Conservation (phyloP, 2,797 vertebrate species). For the Neopelma chrysocephalum region DNA sequence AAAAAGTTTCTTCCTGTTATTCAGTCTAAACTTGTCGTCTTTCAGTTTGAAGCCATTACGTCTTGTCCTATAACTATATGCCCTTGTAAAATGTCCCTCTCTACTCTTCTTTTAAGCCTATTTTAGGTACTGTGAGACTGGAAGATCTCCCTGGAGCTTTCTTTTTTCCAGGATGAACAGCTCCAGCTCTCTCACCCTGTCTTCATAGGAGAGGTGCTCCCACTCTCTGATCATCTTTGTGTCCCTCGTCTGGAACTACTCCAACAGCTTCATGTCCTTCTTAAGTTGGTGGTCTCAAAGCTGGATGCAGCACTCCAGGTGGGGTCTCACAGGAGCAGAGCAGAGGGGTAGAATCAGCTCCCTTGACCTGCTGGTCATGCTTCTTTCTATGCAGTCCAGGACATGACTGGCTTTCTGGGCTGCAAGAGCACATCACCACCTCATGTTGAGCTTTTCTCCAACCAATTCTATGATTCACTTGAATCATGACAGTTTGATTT, state of each 20-base stretch:
- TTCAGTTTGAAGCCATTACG: background rate
- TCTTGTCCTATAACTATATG: background rate
- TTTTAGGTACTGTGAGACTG: background rate
- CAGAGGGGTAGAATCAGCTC: background rate
- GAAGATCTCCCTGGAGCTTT: background rate
- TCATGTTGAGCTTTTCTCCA: background rate
- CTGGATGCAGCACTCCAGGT: background rate
- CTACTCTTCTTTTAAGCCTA: rapidly evolving
- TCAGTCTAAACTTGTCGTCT: background rate
- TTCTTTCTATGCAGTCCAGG: background rate
- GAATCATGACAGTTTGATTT: background rate
- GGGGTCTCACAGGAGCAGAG: background rate
- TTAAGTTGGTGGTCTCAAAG: background rate
- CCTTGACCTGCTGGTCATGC: rapidly evolving
- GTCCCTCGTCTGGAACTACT: background rate
- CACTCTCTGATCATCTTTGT: background rate
- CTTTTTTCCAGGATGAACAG: background rate
- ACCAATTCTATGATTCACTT: background rate
- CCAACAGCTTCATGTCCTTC: background rate
- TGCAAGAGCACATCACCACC: background rate
- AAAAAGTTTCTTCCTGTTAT: background rate
- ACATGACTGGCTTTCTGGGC: background rate
- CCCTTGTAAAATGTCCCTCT: background rate
- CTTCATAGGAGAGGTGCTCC: background rate
- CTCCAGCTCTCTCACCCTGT: background rate